Evolutionary conservation across 2,113 vertebrate species (phyloP), one percentile per base, ranked within the genome.

Genomic region (Dromiciops gliroides): DNA sequence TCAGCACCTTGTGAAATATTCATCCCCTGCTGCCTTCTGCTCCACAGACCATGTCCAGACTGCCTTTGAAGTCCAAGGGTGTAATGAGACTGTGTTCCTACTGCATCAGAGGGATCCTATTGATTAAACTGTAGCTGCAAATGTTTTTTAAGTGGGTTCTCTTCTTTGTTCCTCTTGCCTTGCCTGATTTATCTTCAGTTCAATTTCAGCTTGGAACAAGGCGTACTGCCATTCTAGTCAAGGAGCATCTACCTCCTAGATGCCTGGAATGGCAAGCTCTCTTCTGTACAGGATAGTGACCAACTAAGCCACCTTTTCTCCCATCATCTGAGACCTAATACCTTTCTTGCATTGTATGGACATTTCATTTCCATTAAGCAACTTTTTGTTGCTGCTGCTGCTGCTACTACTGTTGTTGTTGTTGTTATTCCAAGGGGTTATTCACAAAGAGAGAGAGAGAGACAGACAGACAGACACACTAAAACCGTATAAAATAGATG

Each of bases 381-480:
- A 6, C 23, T 90, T 93, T 94, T 51, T 96, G 8, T 60, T 67
- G 28, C 14, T 37, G 60, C n/a, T n/a, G n/a, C n/a, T n/a, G n/a
- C n/a, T n/a, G n/a, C n/a, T n/a, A n/a, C n/a, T n/a, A n/a, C n/a
- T 96, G 8, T 60, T 67, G 28, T 37, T 37, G 60, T 51, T 96
- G 8, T 60, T 67, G 28, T 37, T 37, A 31, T 89, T 26, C 67
- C 19, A 44, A 83, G n/a, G 67, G 7, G 19, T 44, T 83, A 83
- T 83, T 83, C 67, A 83, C 19, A 83, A 83, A n/a, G 14, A 44
- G n/a, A 44, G 19, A 83, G 22, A 44, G 8, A 44, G 37, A 44
- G 19, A n/a, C n/a, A n/a, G n/a, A n/a, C n/a, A n/a, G n/a, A n/a
- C n/a, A n/a, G n/a, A n/a, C n/a, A n/a, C n/a, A n/a, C n/a, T 83